phyloP scores from a whole-genome alignment of 2,888 invertebrate species.

The Melikaiella ostensackeni region DNA sequence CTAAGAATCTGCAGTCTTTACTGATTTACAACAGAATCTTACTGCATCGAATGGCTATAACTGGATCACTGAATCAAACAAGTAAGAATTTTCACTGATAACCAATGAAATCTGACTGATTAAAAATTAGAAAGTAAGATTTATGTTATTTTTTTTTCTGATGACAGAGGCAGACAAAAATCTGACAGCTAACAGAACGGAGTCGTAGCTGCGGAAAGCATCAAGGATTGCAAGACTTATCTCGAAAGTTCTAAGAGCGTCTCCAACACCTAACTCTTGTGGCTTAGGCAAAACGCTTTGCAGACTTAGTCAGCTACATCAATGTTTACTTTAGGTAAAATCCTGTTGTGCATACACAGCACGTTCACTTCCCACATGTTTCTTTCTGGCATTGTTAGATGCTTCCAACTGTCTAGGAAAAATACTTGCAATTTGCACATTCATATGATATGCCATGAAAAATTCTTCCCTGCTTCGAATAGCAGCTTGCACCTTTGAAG shows the following conservation, averaged over 20 bases:
- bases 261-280: background rate
- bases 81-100: too few relatives aligned
- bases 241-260: slow-evolving; percentile 3
- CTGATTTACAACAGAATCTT: too few relatives aligned
- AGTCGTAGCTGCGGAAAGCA: background rate
- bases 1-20: too few relatives aligned
- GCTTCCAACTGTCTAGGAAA: background rate
- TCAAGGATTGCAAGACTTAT: slow-evolving; percentile 24
- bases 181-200: background rate
- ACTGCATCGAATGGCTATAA: too few relatives aligned
- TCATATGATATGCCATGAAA: slow-evolving; percentile 20
- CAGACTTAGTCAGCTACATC: slow-evolving; percentile 39
- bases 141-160: too few relatives aligned
- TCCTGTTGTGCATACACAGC: slow-evolving; percentile 37
- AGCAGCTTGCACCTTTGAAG: background rate
- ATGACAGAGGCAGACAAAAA: background rate
- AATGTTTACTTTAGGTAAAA: slow-evolving; percentile 34
- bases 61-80: too few relatives aligned
- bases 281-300: slow-evolving; percentile 37
- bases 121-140: too few relatives aligned
- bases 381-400: slow-evolving; percentile 32
- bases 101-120: too few relatives aligned
- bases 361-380: slow-evolving; percentile 39
- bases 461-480: background rate
- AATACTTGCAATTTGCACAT: slow-evolving; percentile 28